phyloP scores from a whole-genome alignment of 2,113 vertebrate species.

The Chaetura pelagica region DNA sequence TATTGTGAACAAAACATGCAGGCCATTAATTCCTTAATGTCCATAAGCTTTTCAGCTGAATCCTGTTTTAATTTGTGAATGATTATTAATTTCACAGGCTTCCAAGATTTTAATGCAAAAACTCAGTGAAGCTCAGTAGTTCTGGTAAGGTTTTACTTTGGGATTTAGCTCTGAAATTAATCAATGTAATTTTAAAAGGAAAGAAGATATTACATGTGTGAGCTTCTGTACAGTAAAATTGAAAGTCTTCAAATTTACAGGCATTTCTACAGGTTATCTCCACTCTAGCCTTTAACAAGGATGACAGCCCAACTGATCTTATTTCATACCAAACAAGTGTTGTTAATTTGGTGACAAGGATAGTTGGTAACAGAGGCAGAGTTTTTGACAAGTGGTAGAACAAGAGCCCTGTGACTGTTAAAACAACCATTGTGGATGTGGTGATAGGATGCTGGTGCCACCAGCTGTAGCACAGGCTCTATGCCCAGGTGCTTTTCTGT shows the following conservation, averaged over 20 bases:
- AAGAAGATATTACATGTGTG: background rate
- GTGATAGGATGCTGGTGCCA: background rate
- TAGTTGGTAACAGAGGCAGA: background rate
- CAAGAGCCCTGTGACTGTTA: background rate
- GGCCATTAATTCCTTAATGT: background rate
- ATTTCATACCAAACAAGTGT: background rate
- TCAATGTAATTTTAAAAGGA: background rate
- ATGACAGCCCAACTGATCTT: background rate
- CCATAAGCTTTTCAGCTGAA: background rate
- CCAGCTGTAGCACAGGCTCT: fast-evolving
- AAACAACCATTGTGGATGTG: fast-evolving
- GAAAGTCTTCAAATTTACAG: background rate
- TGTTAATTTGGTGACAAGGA: background rate
- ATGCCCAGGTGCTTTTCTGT: background rate
- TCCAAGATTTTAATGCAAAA: background rate
- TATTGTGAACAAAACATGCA: background rate
- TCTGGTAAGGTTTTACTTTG: background rate
- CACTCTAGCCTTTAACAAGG: background rate
- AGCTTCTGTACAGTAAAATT: background rate
- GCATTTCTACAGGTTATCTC: background rate
- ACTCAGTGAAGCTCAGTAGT: background rate
- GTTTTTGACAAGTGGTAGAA: background rate
- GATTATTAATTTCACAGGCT: background rate
- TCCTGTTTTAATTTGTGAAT: background rate
- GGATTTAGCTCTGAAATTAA: background rate